Evolutionary conservation across 1,140 invertebrate genomes (phyloP).

Genomic region (Diabrotica undecimpunctata): DNA sequence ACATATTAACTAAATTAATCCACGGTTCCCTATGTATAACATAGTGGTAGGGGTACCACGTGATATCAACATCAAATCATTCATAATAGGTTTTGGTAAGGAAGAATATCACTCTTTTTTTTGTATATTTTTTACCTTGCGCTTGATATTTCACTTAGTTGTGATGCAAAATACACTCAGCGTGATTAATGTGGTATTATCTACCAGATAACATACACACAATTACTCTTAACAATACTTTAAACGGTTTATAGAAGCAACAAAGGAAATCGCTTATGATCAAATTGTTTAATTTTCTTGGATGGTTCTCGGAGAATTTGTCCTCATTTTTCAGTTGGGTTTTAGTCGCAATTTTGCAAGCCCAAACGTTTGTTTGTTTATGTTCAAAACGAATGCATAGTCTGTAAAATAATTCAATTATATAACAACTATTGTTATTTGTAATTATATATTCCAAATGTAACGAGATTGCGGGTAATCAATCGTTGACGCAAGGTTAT

Average conservation of each 20-base stretch:
- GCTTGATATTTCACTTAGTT: neutral
- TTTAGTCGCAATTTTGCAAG: neutral
- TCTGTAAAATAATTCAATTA: too few species aligned
- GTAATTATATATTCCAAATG: too few species aligned
- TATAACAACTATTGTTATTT: too few species aligned
- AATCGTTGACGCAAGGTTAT: too few species aligned
- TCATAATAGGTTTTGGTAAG: too few species aligned
- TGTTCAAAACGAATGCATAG: too few species aligned
- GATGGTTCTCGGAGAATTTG: neutral
- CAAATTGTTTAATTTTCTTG: slow-evolving; percentile 3
- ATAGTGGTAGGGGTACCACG: slow-evolving; percentile 9
- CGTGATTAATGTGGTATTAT: neutral
- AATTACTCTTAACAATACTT: neutral
- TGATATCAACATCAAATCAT: slow-evolving; percentile 8
- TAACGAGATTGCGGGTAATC: too few species aligned
- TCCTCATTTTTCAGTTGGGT: slow-evolving; percentile 10
- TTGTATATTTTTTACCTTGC: neutral
- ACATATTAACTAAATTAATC: neutral
- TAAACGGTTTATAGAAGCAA: neutral
- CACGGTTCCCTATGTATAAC: slow-evolving; percentile 1
- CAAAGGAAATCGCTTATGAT: slow-evolving; percentile 2
- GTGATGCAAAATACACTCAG: neutral
- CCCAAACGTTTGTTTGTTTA: too few species aligned
- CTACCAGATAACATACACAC: neutral
- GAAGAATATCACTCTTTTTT: too few species aligned